Conservation (phyloP, 2,888 invertebrate genomes). For the Prenolepis imparis region DNA sequence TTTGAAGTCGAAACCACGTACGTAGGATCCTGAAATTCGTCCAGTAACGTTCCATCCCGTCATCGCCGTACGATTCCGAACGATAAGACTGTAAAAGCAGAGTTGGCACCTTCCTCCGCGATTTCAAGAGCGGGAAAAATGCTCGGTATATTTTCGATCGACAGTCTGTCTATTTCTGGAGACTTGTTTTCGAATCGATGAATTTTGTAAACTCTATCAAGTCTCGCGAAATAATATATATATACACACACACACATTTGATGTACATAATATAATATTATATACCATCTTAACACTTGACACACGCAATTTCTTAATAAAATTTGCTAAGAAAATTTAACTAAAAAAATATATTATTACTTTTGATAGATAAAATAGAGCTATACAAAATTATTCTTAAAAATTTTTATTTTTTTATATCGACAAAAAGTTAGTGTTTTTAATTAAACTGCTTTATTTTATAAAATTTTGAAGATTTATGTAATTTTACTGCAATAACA, state of each 20-base stretch:
- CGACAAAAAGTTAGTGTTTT: not conserved
- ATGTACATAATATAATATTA: not conserved
- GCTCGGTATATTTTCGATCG: not conserved
- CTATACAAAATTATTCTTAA: not conserved
- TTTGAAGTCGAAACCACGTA: conserved; percentile 9
- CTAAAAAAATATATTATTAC: not conserved
- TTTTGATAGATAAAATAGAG: not conserved
- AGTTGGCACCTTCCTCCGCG: conserved; percentile 27
- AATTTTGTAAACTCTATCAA: conserved; percentile 14
- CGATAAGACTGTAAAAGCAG: not conserved
- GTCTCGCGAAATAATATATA: not conserved
- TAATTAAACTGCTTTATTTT: not conserved
- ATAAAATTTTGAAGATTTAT: not conserved
- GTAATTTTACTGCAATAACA: not conserved
- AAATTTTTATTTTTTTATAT: not conserved
- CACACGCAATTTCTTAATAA: not conserved
- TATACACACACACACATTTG: no score
- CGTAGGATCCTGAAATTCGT: conserved; percentile 39
- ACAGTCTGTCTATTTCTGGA: conserved; percentile 1
- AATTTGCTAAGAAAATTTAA: not conserved
- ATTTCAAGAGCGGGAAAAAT: conserved; percentile 19
- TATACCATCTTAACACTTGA: not conserved
- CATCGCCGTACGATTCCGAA: conserved; percentile 6
- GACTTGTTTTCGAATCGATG: not conserved
- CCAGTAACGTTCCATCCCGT: conserved; percentile 1